A percentile compares a stretch with the other conserved stretches of the same genome.
Conservation (phyloP, 2,888 invertebrate species). For the Gymnoscelis rufifasciata region DNA sequence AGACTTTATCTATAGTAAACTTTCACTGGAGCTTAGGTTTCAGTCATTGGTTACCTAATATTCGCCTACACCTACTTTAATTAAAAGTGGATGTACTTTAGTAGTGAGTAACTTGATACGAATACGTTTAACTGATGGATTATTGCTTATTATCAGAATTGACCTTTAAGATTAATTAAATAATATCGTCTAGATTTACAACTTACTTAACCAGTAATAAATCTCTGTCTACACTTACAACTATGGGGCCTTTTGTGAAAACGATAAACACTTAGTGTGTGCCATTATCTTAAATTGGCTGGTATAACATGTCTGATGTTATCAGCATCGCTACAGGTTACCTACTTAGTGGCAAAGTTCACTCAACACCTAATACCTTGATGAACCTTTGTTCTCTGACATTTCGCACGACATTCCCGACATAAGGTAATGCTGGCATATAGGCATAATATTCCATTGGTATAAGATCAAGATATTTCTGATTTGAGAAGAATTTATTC, state of each 20-base stretch:
- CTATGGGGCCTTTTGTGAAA: background rate
- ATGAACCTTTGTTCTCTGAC: slow-evolving; percentile 41
- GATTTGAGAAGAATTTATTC: no score
- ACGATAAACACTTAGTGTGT: background rate
- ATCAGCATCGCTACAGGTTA: slow-evolving; percentile 17
- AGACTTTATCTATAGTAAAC: slow-evolving; percentile 16
- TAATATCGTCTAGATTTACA: no score
- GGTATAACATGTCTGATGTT: slow-evolving; percentile 7
- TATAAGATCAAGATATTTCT: no score
- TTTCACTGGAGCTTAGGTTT: slow-evolving; percentile 14
- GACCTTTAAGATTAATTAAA: no score
- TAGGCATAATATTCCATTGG: background rate
- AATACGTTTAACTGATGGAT: no score
- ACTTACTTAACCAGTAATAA: no score
- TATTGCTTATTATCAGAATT: no score
- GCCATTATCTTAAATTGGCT: background rate
- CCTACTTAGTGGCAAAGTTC: slow-evolving; percentile 20
- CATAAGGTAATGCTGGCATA: background rate
- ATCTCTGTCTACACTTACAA: no score
- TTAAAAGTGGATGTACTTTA: no score
- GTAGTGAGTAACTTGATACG: no score
- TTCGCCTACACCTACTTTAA: slow-evolving; percentile 11
- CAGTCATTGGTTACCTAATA: slow-evolving; percentile 7
- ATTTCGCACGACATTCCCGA: slow-evolving; percentile 48
- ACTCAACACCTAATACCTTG: slow-evolving; percentile 11